Evolutionary conservation across 2,113 vertebrate genomes (phyloP).

Genomic region (Hucho hucho): DNA sequence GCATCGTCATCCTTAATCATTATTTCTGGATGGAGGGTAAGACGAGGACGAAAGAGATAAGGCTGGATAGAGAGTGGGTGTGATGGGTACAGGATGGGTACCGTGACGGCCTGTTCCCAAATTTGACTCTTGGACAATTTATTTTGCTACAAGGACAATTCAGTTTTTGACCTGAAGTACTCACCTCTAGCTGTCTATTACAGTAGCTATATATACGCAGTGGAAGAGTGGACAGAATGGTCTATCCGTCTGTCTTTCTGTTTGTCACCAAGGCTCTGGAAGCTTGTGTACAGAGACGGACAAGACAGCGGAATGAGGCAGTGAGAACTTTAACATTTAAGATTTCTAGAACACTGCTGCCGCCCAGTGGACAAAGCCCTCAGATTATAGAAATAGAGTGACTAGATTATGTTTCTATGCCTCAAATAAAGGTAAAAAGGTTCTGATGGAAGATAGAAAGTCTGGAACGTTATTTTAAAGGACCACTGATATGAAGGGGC

Average conservation of each 20-base stretch:
- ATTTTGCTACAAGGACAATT: slow-evolving; percentile 20
- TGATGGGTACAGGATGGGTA: not conserved
- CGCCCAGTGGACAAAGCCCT: slow-evolving; percentile 55
- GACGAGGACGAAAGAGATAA: not conserved
- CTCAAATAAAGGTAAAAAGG: not conserved
- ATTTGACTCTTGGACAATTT: not conserved
- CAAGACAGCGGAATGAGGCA: slow-evolving; percentile 25
- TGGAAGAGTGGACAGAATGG: slow-evolving; percentile 14
- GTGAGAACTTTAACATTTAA: slow-evolving; percentile 12
- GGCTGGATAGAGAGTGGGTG: not conserved
- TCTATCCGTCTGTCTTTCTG: not conserved
- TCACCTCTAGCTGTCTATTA: slow-evolving; percentile 12
- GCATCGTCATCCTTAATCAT: not conserved
- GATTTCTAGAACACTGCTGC: slow-evolving; percentile 49
- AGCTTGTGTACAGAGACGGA: slow-evolving; percentile 30
- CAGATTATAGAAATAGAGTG: not conserved
- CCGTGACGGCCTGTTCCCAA: not conserved
- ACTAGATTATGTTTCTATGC: not conserved
- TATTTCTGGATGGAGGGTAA: too few relatives aligned
- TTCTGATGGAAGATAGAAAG: not conserved
- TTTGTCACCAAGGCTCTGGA: slow-evolving; percentile 36
- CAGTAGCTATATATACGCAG: not conserved
- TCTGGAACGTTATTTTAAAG: not conserved
- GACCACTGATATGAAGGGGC: slow-evolving; percentile 3
- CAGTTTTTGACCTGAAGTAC: slow-evolving; percentile 15